These are phyloP conservation scores for Rhinopithecus roxellana DNA, from an alignment of 2,113 vertebrate genomes.

Conservation along the genomic window DNA sequence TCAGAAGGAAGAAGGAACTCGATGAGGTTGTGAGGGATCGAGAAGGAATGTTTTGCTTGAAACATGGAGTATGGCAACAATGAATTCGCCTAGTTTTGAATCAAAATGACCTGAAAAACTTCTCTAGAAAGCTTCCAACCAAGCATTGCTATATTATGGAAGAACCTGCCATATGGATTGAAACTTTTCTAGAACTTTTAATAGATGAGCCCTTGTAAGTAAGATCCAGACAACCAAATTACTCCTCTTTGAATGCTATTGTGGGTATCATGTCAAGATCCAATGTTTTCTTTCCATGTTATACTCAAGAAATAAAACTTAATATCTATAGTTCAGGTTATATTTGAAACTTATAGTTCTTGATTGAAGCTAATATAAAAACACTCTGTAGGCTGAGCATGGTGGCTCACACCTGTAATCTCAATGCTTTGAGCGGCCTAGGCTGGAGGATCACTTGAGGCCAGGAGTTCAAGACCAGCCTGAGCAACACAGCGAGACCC, in stretches of 20 bases:
- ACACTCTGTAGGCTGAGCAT: not conserved
- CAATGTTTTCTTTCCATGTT: not conserved
- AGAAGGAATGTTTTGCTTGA: not conserved
- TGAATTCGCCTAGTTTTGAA: not conserved
- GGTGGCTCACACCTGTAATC: too few species aligned
- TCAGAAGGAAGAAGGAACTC: not conserved
- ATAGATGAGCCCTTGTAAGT: not conserved
- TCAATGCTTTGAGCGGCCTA: too few species aligned
- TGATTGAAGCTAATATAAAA: not conserved
- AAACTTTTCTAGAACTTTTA: not conserved
- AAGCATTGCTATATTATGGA: not conserved
- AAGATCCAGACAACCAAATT: not conserved
- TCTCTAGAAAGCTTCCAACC: not conserved
- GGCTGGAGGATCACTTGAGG: too few species aligned
- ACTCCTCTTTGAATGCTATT: not conserved
- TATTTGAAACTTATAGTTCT: not conserved
- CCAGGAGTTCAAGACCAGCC: too few species aligned
- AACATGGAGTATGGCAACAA: not conserved
- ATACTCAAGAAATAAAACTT: conserved; percentile 25
- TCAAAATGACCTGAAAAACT: not conserved
- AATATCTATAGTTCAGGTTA: not conserved
- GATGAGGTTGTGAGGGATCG: not conserved
- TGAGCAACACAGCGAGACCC: too few species aligned
- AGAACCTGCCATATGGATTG: not conserved
- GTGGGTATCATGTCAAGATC: not conserved